Evolutionary conservation across 1,140 invertebrate genomes (phyloP).

Genomic region (Popillia japonica): DNA sequence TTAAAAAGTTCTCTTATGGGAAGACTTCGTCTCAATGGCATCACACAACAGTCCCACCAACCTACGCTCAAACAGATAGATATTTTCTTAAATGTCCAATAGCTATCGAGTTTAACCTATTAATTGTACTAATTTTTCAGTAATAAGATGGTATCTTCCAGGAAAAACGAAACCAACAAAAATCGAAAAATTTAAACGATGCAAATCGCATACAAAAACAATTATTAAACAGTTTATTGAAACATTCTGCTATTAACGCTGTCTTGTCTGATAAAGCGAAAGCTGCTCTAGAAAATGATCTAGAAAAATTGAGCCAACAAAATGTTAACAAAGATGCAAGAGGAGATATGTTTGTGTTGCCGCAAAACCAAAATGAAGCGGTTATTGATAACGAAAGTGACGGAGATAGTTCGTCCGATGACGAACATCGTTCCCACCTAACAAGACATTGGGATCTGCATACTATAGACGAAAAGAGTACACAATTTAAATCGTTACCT

Average conservation of each 20-base stretch:
- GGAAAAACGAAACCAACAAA: constrained; percentile 79
- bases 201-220: constrained; percentile 78
- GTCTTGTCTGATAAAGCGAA: constrained; percentile 67
- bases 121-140: neutral
- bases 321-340: constrained; percentile 43
- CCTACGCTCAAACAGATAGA: no score
- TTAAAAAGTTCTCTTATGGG: no score
- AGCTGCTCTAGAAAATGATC: constrained; percentile 57
- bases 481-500: constrained; percentile 83
- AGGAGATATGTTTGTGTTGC: constrained; percentile 79
- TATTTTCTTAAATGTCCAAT: no score
- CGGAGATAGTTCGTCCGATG: constrained; percentile 55
- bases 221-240: constrained; percentile 67
- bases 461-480: constrained; percentile 79
- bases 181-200: constrained; percentile 76
- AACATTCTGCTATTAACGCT: constrained; percentile 69
- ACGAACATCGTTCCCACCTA: constrained; percentile 60
- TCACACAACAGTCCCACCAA: no score
- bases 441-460: constrained; percentile 73
- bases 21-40: no score
- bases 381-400: constrained; percentile 32
- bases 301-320: constrained; percentile 44
- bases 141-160: constrained; percentile 60
- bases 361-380: constrained; percentile 60
- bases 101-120: neutral